phyloP scores from a whole-genome alignment of 2,113 vertebrate species.

The Eptesicus fuscus region DNA sequence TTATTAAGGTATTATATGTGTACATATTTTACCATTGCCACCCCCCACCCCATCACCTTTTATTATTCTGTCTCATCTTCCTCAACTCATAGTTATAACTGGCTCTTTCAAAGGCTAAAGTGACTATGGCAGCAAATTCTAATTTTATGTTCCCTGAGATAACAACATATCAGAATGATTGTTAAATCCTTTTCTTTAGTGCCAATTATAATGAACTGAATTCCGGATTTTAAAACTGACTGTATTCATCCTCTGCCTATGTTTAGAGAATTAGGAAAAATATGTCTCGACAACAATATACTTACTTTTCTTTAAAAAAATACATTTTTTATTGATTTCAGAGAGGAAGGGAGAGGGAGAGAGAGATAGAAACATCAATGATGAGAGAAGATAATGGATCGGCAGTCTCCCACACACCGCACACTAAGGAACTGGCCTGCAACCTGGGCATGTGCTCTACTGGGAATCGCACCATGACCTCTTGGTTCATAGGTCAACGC shows the following conservation, averaged over 20 bases:
- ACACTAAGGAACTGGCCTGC: too few relatives aligned
- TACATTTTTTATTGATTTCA: too few relatives aligned
- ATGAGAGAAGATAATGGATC: too few relatives aligned
- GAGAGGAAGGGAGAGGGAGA: too few relatives aligned
- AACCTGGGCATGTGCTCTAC: too few relatives aligned
- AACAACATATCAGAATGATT: background rate
- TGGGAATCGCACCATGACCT: too few relatives aligned
- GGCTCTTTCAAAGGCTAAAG: background rate
- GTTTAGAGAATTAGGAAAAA: background rate
- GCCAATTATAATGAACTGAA: background rate
- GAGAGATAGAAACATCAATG: too few relatives aligned
- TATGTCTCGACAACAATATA: background rate
- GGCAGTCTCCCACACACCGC: too few relatives aligned
- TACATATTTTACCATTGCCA: too few relatives aligned
- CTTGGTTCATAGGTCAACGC: too few relatives aligned
- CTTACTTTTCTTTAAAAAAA: background rate
- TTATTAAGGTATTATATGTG: too few relatives aligned
- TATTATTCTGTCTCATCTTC: background rate
- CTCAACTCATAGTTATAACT: background rate
- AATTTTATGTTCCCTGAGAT: background rate
- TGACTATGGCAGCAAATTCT: background rate
- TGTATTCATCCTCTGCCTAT: background rate
- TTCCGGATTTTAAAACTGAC: background rate
- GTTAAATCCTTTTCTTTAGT: background rate
- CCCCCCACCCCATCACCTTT: background rate